These are phyloP conservation scores for Neopipo cinnamomea DNA, from an alignment of 2,113 vertebrate species.

Conservation along the genomic window DNA sequence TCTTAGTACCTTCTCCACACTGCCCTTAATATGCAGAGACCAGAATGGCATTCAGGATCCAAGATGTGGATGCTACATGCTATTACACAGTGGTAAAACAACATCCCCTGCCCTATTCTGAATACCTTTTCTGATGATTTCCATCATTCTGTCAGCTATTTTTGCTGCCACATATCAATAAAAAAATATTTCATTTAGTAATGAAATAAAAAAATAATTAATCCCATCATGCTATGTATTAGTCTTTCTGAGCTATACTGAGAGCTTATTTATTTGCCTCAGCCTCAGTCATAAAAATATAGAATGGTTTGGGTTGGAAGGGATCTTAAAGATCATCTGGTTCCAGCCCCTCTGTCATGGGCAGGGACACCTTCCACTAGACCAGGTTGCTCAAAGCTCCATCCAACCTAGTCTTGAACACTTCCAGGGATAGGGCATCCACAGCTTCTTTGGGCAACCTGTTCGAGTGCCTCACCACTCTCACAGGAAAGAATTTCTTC, in stretches of 20 bases:
- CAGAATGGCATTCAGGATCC: background rate
- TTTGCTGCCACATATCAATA: background rate
- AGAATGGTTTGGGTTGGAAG: background rate
- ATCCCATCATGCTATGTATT: background rate
- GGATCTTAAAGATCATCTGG: background rate
- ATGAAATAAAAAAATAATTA: background rate
- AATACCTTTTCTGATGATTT: background rate
- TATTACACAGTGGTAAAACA: background rate
- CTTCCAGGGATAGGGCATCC: background rate
- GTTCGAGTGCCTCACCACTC: background rate
- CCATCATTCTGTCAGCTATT: background rate
- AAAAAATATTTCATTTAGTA: background rate
- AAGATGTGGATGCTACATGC: background rate
- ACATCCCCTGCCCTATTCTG: background rate
- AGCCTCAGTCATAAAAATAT: background rate
- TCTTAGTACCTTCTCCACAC: background rate
- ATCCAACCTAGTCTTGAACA: background rate
- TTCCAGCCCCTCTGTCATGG: background rate
- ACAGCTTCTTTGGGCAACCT: background rate
- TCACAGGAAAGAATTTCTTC: background rate
- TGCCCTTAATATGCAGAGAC: background rate
- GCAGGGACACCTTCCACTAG: background rate
- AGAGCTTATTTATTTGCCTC: background rate
- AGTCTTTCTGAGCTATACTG: background rate
- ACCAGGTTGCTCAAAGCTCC: background rate